These are phyloP conservation scores for Eilema griseolum DNA, from an alignment of 2,888 invertebrate genomes.

Conservation along the genomic window DNA sequence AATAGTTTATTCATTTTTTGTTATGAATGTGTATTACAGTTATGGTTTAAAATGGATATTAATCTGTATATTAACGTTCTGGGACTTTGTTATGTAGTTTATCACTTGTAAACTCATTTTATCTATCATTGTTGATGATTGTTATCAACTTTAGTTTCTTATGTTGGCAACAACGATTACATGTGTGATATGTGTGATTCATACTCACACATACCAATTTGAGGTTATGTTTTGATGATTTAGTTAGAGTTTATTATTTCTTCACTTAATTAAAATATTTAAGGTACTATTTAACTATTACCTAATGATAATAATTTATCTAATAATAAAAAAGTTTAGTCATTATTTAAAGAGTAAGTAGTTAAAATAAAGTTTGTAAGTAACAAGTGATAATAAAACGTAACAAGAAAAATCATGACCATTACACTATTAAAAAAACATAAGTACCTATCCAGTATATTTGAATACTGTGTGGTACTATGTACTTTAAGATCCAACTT, in stretches of 20 bases:
- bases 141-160: constrained; percentile 49
- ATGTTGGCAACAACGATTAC: constrained; percentile 54
- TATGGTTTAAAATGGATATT: neutral
- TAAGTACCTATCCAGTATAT: neutral
- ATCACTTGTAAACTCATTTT: neutral
- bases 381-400: neutral
- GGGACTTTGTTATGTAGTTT: neutral
- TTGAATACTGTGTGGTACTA: too few species aligned
- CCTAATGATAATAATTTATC: neutral
- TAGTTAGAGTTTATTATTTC: neutral
- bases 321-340: neutral
- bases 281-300: neutral
- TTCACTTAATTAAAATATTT: neutral
- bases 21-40: constrained; percentile 14
- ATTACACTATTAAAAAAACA: neutral
- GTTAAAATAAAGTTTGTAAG: neutral
- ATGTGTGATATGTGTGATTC: constrained; percentile 60
- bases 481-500: too few species aligned
- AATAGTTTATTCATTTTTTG: constrained; percentile 16
- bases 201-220: constrained; percentile 48
- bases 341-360: neutral
- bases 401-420: neutral
- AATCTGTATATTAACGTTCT: neutral
- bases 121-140: constrained; percentile 19
- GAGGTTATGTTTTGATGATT: constrained; percentile 61